A percentile compares a stretch with the other conserved stretches of the same genome.
Evolutionary conservation across 2,113 vertebrate genomes (phyloP).

Genomic region (Helogale parvula): DNA sequence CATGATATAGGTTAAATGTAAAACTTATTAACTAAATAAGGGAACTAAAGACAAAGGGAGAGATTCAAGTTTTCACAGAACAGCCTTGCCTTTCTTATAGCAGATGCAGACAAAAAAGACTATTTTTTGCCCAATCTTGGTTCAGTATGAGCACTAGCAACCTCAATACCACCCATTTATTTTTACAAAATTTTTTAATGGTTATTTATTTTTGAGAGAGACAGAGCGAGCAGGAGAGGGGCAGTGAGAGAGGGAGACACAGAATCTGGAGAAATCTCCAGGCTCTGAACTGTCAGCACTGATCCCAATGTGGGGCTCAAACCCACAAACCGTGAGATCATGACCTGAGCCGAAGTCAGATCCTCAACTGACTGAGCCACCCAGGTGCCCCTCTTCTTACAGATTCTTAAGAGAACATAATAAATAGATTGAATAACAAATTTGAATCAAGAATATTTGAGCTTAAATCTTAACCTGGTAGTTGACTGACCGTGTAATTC

Average conservation of each 20-base stretch:
- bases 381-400: too few relatives aligned
- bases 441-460: neutral
- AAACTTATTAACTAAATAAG: neutral
- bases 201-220: too few relatives aligned
- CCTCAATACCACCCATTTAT: neutral
- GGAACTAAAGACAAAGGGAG: neutral
- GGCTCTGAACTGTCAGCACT: too few relatives aligned
- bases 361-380: too few relatives aligned
- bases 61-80: neutral
- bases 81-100: neutral
- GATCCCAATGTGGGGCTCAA: too few relatives aligned
- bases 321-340: too few relatives aligned
- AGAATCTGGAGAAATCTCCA: too few relatives aligned
- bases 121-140: neutral
- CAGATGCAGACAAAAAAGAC: neutral
- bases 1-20: neutral
- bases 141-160: neutral
- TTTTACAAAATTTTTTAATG: neutral
- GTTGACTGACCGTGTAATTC: conserved; percentile 28
- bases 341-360: too few relatives aligned
- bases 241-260: too few relatives aligned
- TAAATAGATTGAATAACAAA: neutral
- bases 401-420: neutral
- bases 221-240: too few relatives aligned
- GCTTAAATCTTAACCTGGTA: neutral